Evolutionary conservation across 2,888 invertebrate genomes (phyloP).

Genomic region (Lasioglossum leucozonium): DNA sequence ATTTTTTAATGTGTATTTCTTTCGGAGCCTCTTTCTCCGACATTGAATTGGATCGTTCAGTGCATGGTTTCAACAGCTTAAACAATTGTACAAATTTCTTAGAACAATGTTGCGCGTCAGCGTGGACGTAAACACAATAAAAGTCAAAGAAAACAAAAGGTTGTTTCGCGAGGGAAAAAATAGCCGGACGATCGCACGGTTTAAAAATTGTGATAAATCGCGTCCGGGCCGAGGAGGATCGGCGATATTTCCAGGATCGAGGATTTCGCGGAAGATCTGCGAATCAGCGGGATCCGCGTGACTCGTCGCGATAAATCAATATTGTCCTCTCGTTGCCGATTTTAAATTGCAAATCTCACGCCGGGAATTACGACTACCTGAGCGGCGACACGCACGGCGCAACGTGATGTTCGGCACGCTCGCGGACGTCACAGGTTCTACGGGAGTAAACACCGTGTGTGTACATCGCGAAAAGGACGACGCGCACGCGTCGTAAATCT

Average conservation of each 20-base stretch:
- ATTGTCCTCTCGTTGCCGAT: constrained; percentile 1
- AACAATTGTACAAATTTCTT: neutral
- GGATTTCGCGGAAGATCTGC: neutral
- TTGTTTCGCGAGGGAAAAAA: neutral
- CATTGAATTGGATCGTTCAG: neutral
- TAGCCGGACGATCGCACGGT: neutral
- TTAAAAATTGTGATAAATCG: constrained; percentile 2
- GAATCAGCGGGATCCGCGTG: neutral
- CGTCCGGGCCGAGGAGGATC: neutral
- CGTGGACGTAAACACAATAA: neutral
- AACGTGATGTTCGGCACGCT: constrained; percentile 8
- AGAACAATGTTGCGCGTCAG: neutral
- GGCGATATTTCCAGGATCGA: neutral
- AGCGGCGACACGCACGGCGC: neutral
- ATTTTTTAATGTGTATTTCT: neutral
- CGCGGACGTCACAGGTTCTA: neutral
- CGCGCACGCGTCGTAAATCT: constrained; percentile 3
- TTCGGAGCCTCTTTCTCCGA: neutral
- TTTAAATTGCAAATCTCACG: constrained; percentile 38
- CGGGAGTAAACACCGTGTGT: neutral
- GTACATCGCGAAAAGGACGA: neutral
- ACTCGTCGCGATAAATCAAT: constrained; percentile 22
- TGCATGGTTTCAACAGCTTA: no score
- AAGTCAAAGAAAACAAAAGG: neutral
- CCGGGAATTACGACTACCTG: constrained; percentile 1